Evolutionary conservation across 23 tunicate genomes (phyloP), one percentile per base, ranked within the genome.

Genomic region (Trididemnum clinides): DNA sequence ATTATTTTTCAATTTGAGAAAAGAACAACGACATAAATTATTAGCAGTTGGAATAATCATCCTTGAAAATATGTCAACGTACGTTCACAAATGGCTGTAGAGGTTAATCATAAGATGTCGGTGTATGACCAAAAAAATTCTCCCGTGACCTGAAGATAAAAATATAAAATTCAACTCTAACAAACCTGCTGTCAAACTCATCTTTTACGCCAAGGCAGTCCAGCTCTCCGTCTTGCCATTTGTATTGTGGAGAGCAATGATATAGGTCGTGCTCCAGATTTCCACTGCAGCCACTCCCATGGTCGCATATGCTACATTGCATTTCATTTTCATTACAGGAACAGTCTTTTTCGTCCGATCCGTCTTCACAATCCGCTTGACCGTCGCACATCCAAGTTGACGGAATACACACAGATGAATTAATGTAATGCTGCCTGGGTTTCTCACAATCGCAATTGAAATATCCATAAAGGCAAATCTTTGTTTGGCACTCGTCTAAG

Each of bases 341-440:
- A 32, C 75, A 66, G 4, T 66, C 37, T 6, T 29, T 3, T 31
- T 66, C 75, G 37, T 66, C 75, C 7, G 75, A 66, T 29, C 37
- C 75, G 37, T 66, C 75, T 6, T 30, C 37, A 32, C 75, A 66
- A 66, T 66, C 75, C 6, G 7, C 2, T 36, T 31, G 37, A 3
- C 75, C 75, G 75, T 66, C 75, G 37, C 75, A 66, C 75, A 66
- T 66, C 75, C 75, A 66, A 36, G 75, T 3, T n/a, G 22, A 6
- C 37, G 75, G 75, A 31, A 66, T 31, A 66, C 75, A 66, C 5
- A 2, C 5, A 32, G 75, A 29, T 10, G 75, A 66, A 28, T 3
- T 23, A 2, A 66, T 3, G 37, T 66, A 66, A 7, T 66, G 37
- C 2, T 6, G 10, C 37, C 75, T 30, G 37, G 75, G 37, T 31